These are phyloP conservation scores for Porites lutea DNA, from an alignment of 64 coral and sea anemone species.

Conservation along the genomic window DNA sequence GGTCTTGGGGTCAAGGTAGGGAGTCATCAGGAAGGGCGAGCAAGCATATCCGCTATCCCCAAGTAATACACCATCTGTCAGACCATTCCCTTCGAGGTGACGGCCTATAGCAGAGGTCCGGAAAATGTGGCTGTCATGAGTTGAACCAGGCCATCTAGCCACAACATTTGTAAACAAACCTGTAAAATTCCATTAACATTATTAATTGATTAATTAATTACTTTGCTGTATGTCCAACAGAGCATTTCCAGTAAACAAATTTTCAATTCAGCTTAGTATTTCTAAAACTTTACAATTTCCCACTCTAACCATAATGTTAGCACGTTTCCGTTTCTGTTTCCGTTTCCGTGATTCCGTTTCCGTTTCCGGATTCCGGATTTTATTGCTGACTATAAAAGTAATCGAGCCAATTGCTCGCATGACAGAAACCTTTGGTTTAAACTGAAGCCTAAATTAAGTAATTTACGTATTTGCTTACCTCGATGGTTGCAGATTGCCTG, in stretches of 20 bases:
- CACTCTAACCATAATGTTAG: no score
- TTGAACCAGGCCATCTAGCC: slow-evolving; percentile 25
- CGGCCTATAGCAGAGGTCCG: not conserved
- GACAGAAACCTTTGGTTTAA: not conserved
- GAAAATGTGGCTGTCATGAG: slow-evolving; percentile 57
- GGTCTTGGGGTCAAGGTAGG: not conserved
- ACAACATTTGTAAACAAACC: slow-evolving; percentile 25
- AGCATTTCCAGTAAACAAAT: not conserved
- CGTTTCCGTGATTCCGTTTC: no score
- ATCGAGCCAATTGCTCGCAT: no score
- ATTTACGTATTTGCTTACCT: not conserved
- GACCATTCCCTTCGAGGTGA: not conserved
- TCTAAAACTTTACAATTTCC: not conserved
- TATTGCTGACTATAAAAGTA: no score
- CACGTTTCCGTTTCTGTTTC: no score
- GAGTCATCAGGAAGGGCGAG: not conserved
- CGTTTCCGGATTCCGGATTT: no score
- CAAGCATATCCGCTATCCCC: not conserved
- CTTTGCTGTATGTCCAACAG: not conserved
- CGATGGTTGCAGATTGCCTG: no score
- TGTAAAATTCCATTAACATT: not conserved
- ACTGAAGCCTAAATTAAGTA: not conserved
- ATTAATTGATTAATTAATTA: no score
- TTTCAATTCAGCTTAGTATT: not conserved
- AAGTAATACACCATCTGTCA: slow-evolving; percentile 29